phyloP scores from a whole-genome alignment of 92 coral and sea anemone genomes.

The Isaurus tuberculatus region DNA sequence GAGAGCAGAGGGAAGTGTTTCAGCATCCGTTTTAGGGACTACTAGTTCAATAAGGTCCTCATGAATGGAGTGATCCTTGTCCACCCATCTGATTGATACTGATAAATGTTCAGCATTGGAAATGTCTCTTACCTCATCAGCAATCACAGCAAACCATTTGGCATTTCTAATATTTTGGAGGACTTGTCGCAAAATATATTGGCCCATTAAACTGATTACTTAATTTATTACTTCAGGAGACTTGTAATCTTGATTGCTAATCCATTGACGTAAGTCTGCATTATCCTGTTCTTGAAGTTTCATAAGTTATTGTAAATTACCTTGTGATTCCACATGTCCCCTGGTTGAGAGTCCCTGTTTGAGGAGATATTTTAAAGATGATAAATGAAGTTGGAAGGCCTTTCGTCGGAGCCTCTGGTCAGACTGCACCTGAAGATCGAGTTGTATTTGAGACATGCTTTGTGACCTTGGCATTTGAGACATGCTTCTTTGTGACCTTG shows the following conservation, averaged over 20 bases:
- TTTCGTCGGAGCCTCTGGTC: neutral
- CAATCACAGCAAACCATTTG: too few species aligned
- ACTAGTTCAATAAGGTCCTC: neutral
- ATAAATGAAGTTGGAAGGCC: neutral
- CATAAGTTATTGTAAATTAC: neutral
- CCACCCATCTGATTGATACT: constrained; percentile 2
- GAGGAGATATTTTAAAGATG: neutral
- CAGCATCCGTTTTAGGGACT: neutral
- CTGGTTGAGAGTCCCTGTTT: neutral
- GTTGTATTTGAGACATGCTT: neutral
- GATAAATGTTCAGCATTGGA: too few species aligned
- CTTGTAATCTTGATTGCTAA: too few species aligned
- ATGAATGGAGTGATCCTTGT: neutral
- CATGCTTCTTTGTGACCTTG: constrained; percentile 2
- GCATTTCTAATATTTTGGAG: too few species aligned
- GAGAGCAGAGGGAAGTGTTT: neutral
- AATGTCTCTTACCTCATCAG: too few species aligned
- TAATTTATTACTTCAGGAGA: too few species aligned
- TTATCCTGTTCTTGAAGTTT: neutral
- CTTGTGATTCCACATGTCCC: neutral
- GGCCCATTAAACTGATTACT: too few species aligned
- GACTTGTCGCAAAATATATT: too few species aligned
- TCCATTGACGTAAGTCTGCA: neutral
- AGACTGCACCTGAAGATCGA: neutral
- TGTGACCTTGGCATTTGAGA: neutral